Evolutionary conservation across 2,888 invertebrate genomes (phyloP).

Genomic region (Spialia ferax): DNA sequence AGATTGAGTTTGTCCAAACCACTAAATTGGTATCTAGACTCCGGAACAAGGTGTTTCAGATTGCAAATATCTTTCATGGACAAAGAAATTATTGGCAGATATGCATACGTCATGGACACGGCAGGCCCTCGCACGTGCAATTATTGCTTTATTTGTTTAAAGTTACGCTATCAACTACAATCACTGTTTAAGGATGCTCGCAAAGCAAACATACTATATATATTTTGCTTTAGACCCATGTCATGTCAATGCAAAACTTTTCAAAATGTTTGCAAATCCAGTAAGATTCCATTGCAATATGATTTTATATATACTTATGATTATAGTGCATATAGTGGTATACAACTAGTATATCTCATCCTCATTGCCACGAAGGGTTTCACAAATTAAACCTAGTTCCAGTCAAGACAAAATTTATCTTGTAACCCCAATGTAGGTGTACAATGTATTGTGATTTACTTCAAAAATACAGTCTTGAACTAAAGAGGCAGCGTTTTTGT

Average conservation of each 20-base stretch:
- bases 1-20: constrained; percentile 34
- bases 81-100: constrained; percentile 44
- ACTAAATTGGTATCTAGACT: constrained; percentile 13
- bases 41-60: constrained; percentile 37
- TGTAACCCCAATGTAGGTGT: too few species aligned
- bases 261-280: not conserved
- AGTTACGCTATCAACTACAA: not conserved
- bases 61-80: constrained; percentile 43
- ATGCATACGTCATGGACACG: constrained; percentile 35
- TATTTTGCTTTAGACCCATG: not conserved
- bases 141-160: constrained; percentile 3
- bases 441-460: too few species aligned
- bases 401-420: too few species aligned
- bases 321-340: too few species aligned
- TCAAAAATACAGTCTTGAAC: too few species aligned
- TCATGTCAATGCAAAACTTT: not conserved
- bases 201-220: not conserved
- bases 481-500: constrained; percentile 11
- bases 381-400: too few species aligned
- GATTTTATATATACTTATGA: not conserved
- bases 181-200: not conserved
- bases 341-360: too few species aligned
- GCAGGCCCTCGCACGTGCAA: constrained; percentile 20
- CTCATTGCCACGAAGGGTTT: too few species aligned
- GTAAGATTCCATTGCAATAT: not conserved